Base-by-base conservation (phyloP, 2,797 vertebrate genomes). In the Odontamblyopus lacepedii region DNA sequence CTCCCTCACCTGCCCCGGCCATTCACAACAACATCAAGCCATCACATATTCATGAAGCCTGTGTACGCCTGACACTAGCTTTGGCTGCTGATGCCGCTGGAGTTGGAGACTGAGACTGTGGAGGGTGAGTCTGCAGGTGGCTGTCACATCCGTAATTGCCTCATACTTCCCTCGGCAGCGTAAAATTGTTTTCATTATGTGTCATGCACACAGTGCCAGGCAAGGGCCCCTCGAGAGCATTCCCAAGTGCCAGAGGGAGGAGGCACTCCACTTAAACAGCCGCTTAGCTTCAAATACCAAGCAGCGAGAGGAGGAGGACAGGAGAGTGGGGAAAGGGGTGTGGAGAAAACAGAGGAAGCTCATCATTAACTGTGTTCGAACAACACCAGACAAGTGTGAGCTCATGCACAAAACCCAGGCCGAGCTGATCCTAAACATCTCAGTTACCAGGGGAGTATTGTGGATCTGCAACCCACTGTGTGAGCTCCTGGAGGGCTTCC, bases 141-240 rank as follows among this genome's bases (percentile, higher is more conserved):
- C 97, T 96, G 96, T 98, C 96, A 97, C 95, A 95, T 97, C 95
- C 94, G 96, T 99, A 98, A 99, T 99, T 98, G 96, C 96, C 95
- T 91, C 89, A 95, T 96, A 96, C 97, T 97, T 97, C 95, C 96
- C 95, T 97, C 95, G 87, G 92, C 94, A 95, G 96, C 95, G 95
- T 97, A 97, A 98, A 98, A 99, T 97, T 98, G 96, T 98, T 99
- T 98, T 99, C 96, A 98, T 99, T 98, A 97, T 98, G 95, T 95
- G 95, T 96, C 95, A 95, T 95, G 95, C 94, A 97, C 95, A 96
- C 95, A 97, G 96, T 96, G 95, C 95, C 95, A 95, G 95, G 95
- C 95, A 94, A 95, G 94, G 90, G 95, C 94, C 94, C 92, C 95
- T 96, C 93, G 94, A 98, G 95, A 96, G 95, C 93, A 95, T 96